Conservation (phyloP, 2,888 invertebrate genomes). For the Brachyptera risi region DNA sequence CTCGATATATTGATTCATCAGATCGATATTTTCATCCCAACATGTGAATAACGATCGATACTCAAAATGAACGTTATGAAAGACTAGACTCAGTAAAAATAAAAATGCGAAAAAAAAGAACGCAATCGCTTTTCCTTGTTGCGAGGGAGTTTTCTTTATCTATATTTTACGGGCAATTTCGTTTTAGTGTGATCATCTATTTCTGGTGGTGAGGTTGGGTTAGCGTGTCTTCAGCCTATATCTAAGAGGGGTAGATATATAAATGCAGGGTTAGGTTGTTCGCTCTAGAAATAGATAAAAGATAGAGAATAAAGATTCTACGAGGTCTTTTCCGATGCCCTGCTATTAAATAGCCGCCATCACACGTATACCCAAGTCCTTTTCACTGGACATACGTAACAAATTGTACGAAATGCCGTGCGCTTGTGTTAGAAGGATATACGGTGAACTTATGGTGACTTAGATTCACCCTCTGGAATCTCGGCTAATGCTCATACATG, state of each 20-base stretch:
- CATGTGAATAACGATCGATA: too few relatives aligned
- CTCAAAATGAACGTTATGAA: not conserved
- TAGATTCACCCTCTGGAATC: too few relatives aligned
- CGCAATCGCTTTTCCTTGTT: constrained; percentile 1
- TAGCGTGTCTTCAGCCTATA: constrained; percentile 1
- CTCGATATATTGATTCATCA: too few relatives aligned
- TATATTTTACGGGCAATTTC: constrained; percentile 17
- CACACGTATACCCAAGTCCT: not conserved
- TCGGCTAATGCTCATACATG: too few relatives aligned
- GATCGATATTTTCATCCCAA: too few relatives aligned
- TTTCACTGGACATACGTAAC: too few relatives aligned
- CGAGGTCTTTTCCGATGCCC: not conserved
- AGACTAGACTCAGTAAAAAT: not conserved
- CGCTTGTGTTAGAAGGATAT: too few relatives aligned
- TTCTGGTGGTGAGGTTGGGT: not conserved
- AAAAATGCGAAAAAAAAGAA: not conserved
- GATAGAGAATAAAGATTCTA: not conserved
- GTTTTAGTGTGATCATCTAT: not conserved
- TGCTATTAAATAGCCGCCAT: not conserved
- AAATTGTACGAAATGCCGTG: not conserved
- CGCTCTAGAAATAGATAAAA: not conserved
- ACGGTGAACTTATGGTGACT: too few relatives aligned
- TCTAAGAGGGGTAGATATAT: too few relatives aligned
- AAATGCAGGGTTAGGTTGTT: not conserved
- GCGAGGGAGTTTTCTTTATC: constrained; percentile 1